Base-by-base conservation (phyloP, 2,888 invertebrate genomes). In the Trissolcus japonicus region DNA sequence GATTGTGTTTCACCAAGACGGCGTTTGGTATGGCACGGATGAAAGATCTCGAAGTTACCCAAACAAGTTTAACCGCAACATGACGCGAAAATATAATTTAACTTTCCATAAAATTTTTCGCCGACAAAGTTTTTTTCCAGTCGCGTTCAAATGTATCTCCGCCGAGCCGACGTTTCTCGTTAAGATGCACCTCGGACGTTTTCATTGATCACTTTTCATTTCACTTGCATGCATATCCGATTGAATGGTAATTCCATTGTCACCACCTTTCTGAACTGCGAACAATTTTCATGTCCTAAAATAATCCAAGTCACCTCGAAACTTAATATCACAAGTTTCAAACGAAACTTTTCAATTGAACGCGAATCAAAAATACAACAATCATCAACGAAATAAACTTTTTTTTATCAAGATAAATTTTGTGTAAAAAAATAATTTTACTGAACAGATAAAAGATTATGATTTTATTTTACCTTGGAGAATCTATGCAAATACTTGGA, bases 21-120 rank as follows among this genome's bases (percentile, higher is more conserved):
- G 35, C 9, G 9, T 11, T 35, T 11, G 35, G 35, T 35, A 35
- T 35, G 11, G 7, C 2, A 51, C 4, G 7, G 9, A 6, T 19
- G 16, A 51, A 9, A 51, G 17, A 51, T 51, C 51, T 21, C 21
- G 46, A 46, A 46, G 14, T 14, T 46, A 51, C 17, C 11, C 4
- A 19, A 51, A 51, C 51, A 51, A 51, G 51, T 51, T 51, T 19
- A 17, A 51, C 17, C 19, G 51, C 46, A 46, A 46, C 46, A 46
- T 21, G 17, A 51, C n/a, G 16, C 7, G n/a, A 16, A 48, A 48
- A 48, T 48, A 48, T 48, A 48, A 48, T 48, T 48, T 48, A 48
- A 48, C 51, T 19, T 51, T 51, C 9, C 21, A 51, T 51, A 11
- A 7, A 46, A 16, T 51, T 51, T 19, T 51, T 51, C 9, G 7